phyloP scores from a whole-genome alignment of 2,113 vertebrate genomes.

The Cebidichthys violaceus region DNA sequence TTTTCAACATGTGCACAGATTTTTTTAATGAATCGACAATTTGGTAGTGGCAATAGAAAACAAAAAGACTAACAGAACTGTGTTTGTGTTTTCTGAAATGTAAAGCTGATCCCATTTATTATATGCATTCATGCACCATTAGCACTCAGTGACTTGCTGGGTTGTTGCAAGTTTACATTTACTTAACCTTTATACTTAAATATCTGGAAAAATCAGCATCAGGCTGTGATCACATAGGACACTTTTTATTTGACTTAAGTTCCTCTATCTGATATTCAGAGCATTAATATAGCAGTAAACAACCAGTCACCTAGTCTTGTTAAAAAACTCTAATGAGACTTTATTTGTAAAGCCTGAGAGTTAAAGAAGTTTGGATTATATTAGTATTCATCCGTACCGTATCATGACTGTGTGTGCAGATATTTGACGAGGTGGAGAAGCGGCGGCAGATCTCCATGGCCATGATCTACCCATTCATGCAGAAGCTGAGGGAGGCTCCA shows the following conservation, averaged over 20 bases:
- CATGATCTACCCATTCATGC: constrained; percentile 98
- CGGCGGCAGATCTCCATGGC: constrained; percentile 94
- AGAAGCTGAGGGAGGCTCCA: constrained; percentile 91
- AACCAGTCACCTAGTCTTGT: neutral
- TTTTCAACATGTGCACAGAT: no score
- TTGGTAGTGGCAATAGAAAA: neutral
- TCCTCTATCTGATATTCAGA: neutral
- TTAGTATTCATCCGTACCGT: neutral
- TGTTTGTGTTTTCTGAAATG: no score
- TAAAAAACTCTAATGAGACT: neutral
- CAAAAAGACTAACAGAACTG: neutral
- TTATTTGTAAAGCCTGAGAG: neutral
- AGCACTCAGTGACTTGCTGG: no score
- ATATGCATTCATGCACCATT: no score
- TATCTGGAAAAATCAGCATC: no score
- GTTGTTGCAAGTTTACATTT: no score
- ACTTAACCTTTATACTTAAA: no score
- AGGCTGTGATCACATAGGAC: no score
- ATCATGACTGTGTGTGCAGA: constrained; percentile 77
- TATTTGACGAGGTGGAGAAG: constrained; percentile 97
- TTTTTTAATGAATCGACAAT: no score
- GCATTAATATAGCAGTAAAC: neutral
- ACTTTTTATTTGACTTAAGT: neutral
- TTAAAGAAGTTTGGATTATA: neutral
- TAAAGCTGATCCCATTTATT: no score